Evolutionary conservation across 2,888 invertebrate species (phyloP).

Genomic region (Platerodrilus igneus): DNA sequence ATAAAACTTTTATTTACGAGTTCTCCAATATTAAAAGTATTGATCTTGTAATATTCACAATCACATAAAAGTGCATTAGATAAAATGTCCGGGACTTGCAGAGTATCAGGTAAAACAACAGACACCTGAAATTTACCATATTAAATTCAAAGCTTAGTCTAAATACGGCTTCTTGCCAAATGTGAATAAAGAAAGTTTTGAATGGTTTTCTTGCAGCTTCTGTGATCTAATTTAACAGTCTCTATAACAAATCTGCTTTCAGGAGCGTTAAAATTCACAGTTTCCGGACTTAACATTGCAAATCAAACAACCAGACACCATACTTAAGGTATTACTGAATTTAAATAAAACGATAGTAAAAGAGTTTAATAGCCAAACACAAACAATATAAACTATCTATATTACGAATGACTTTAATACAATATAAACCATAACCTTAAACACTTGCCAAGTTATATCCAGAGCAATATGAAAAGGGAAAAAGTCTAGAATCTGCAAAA

Average conservation of each 20-base stretch:
- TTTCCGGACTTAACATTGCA: slow-evolving; percentile 57
- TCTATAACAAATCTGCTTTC: slow-evolving; percentile 42
- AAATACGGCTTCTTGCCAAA: slow-evolving; percentile 46
- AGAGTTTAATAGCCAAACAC: no score
- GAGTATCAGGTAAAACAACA: slow-evolving; percentile 51
- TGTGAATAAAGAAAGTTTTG: slow-evolving; percentile 51
- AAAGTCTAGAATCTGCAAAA: no score
- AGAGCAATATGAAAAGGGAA: no score
- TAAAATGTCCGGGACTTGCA: slow-evolving; percentile 44
- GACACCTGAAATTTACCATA: slow-evolving; percentile 52
- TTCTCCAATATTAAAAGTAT: slow-evolving; percentile 46
- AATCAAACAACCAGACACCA: no score
- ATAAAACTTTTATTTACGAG: slow-evolving; percentile 52
- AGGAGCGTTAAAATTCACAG: slow-evolving; percentile 52
- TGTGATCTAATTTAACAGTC: slow-evolving; percentile 35
- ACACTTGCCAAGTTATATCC: no score
- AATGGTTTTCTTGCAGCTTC: slow-evolving; percentile 38
- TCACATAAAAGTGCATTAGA: slow-evolving; percentile 46
- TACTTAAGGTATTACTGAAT: no score
- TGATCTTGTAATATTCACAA: slow-evolving; percentile 54
- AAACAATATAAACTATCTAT: no score
- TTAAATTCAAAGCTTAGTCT: slow-evolving; percentile 18
- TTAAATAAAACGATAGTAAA: no score
- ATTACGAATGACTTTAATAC: no score
- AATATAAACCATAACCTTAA: no score